Percentiles rank a stretch among this genome's conserved stretches.
phyloP scores from a whole-genome alignment of 2,888 invertebrate species.

The Microplitis deprimator region DNA sequence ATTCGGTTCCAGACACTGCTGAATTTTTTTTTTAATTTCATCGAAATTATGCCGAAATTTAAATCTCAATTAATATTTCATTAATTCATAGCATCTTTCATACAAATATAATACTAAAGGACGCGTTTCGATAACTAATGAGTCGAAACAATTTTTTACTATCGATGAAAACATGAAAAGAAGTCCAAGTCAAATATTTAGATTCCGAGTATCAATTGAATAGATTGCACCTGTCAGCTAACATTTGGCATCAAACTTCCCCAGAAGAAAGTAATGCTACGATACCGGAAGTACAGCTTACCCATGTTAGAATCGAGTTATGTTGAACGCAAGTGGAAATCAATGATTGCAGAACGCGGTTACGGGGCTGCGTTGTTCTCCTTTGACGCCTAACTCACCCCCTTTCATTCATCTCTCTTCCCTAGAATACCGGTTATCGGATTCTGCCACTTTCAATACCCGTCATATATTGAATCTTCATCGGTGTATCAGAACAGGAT shows the following conservation, averaged over 20 bases:
- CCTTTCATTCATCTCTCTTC: conserved; percentile 26
- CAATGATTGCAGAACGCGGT: conserved; percentile 57
- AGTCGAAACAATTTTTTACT: too few relatives aligned
- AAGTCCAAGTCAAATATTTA: too few relatives aligned
- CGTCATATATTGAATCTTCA: conserved; percentile 27
- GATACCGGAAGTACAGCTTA: conserved; percentile 14
- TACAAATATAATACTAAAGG: too few relatives aligned
- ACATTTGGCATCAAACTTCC: too few relatives aligned
- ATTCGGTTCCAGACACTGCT: conserved; percentile 1
- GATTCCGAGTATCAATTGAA: too few relatives aligned
- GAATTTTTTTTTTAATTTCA: conserved; percentile 7
- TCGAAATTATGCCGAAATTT: not conserved
- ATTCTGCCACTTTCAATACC: conserved; percentile 44
- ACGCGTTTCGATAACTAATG: too few relatives aligned
- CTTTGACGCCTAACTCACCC: conserved; percentile 41
- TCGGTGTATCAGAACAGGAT: conserved; percentile 29
- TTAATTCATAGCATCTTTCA: too few relatives aligned
- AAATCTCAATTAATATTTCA: too few relatives aligned
- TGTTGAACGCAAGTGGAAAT: conserved; percentile 51
- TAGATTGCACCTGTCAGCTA: too few relatives aligned
- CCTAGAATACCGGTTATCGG: conserved; percentile 33
- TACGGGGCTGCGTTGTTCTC: conserved; percentile 49
- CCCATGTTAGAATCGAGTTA: conserved; percentile 47
- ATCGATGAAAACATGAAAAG: too few relatives aligned
- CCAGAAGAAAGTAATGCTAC: not conserved